Conservation (phyloP, 2,113 vertebrate genomes). For the Vombatus ursinus region DNA sequence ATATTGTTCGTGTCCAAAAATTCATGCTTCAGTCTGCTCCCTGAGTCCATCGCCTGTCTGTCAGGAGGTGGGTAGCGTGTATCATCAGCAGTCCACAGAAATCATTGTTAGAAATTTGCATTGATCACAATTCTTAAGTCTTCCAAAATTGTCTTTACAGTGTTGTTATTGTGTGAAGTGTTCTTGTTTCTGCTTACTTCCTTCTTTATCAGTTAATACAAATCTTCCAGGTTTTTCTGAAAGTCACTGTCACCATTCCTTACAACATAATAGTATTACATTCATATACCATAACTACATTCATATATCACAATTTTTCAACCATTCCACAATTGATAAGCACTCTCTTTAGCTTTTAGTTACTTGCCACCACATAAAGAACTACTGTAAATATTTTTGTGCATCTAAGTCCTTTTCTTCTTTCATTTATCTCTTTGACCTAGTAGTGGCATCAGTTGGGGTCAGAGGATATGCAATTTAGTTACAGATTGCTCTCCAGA, state of each 20-base stretch:
- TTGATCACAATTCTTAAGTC: not conserved
- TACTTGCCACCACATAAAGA: not conserved
- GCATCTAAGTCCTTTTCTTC: not conserved
- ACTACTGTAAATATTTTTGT: not conserved
- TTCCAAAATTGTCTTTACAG: not conserved
- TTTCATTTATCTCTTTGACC: not conserved
- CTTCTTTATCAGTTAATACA: not conserved
- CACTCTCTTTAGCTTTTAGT: not conserved
- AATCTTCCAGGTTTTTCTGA: not conserved
- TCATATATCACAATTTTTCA: not conserved
- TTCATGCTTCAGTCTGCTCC: too few relatives aligned
- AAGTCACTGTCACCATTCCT: not conserved
- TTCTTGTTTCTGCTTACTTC: not conserved
- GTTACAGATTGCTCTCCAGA: not conserved
- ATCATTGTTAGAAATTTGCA: not conserved
- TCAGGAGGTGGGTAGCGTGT: not conserved
- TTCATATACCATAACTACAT: not conserved
- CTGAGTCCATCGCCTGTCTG: not conserved
- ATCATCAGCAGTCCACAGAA: not conserved
- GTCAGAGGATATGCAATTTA: not conserved
- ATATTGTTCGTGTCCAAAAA: not conserved
- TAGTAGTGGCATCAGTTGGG: not conserved
- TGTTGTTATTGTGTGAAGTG: not conserved
- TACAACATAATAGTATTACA: not conserved
- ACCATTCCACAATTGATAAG: not conserved